Evolutionary conservation across 2,113 vertebrate genomes (phyloP), one percentile per base, ranked within the genome.

Genomic region (Corythoichthys haematopterus): DNA sequence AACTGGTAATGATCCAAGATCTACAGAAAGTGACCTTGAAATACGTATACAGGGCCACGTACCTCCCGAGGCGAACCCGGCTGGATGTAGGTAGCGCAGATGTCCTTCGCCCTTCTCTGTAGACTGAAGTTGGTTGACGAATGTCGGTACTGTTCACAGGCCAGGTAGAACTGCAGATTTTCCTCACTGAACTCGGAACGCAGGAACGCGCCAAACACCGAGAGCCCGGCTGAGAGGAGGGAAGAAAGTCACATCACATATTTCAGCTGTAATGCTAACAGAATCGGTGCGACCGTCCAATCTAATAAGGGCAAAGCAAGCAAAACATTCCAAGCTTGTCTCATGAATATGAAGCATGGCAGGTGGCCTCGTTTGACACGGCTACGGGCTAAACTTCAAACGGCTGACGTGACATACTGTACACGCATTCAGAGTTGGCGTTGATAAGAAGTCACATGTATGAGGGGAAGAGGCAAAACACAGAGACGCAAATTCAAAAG

Each of bases 121-220:
- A 98, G 91, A 75, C 91, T 94, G 88, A 92, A 90, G 74, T 91
- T 90, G 77, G 85, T 93, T 69, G 94, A 95, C 1, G 94, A 96
- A 70, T 93, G 94, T 75, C 89, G 93, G 90, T 96, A 97, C 82
- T 96, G 94, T 69, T 97, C 94, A 0, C 96, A 98, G 72, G 95
- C 95, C 85, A 93, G 77, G 90, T 95, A 97, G 88, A 98, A 98
- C 77, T 98, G 95, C 65, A 98, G 92, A 35, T 98, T 99, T 88
- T 99, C 97, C 84, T 98, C 97, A 2, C 96, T 98, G 90, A 95
- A 98, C 83, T 98, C 95, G 0, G 94, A 95, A 77, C 95, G 94
- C 71, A 99, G 71, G 88, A 98, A 99, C 2, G 89, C 87, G 76
- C 91, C 87, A 66, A 99, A 99, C 72, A 95, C 95, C 2, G 90